Conservation (phyloP, 2,797 vertebrate genomes). For the Lates japonicus region DNA sequence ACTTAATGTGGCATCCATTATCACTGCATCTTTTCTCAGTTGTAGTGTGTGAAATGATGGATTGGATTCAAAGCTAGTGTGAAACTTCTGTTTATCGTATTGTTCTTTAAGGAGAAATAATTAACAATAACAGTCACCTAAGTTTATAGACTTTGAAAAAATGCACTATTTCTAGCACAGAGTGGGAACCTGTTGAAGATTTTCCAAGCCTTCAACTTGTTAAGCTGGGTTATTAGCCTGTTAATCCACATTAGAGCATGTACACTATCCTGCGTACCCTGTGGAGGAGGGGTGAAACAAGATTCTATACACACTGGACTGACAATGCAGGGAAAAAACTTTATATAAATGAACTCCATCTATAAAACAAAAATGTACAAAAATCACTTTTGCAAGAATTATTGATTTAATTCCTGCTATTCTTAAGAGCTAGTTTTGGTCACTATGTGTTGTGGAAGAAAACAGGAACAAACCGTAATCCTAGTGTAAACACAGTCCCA, state of each 20-base stretch:
- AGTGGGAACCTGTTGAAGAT: conserved; percentile 33
- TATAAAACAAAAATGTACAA: not conserved
- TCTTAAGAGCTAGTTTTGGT: not conserved
- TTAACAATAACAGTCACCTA: not conserved
- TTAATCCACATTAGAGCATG: conserved; percentile 67
- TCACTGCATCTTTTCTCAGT: not conserved
- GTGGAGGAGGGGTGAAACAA: conserved; percentile 5
- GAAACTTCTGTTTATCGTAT: not conserved
- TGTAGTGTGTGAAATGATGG: conserved; percentile 13
- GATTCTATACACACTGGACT: not conserved
- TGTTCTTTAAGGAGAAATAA: not conserved
- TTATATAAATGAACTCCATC: too few relatives aligned
- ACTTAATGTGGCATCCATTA: not conserved
- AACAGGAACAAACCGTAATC: too few relatives aligned
- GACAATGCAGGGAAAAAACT: not conserved
- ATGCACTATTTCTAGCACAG: not conserved
- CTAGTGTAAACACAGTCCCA: too few relatives aligned
- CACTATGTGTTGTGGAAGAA: too few relatives aligned
- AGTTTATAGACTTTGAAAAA: not conserved
- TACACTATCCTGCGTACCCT: not conserved
- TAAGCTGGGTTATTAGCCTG: conserved; percentile 49
- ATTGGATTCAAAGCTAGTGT: not conserved
- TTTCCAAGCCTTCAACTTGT: conserved; percentile 36
- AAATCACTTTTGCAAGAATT: too few relatives aligned
- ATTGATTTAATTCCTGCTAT: not conserved